Evolutionary conservation across 2,797 vertebrate species (phyloP).

Genomic region (Coranthus polyacanthus): DNA sequence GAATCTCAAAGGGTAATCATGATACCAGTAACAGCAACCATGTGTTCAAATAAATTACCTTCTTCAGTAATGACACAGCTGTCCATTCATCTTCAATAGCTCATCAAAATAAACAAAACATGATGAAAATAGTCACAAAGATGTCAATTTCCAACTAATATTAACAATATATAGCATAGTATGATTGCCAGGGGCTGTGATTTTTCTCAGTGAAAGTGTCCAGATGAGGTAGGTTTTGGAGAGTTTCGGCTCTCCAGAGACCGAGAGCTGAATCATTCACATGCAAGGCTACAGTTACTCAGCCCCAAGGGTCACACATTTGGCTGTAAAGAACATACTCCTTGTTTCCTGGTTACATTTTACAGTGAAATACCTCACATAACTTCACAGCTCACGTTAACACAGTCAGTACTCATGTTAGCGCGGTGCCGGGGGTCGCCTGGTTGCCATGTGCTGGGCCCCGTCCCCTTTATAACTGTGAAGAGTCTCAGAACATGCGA

Average conservation of each 20-base stretch:
- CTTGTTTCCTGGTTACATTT: conserved; percentile 57
- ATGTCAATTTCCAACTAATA: conserved; percentile 24
- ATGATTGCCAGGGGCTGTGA: conserved; percentile 13
- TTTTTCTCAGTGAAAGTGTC: conserved; percentile 26
- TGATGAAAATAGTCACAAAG: conserved; percentile 23
- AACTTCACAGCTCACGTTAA: conserved; percentile 57
- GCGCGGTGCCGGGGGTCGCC: conserved; percentile 34
- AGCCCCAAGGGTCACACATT: conserved; percentile 29
- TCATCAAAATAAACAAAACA: conserved; percentile 62
- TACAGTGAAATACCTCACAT: conserved; percentile 69
- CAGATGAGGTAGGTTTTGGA: conserved; percentile 47
- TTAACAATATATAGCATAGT: conserved; percentile 34
- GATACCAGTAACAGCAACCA: conserved; percentile 66
- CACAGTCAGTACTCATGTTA: conserved; percentile 37
- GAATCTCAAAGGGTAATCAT: conserved; percentile 53
- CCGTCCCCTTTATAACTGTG: conserved; percentile 48
- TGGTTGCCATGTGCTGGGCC: conserved; percentile 53
- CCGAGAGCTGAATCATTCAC: conserved; percentile 13
- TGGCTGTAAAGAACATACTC: conserved; percentile 54
- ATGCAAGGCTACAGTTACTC: conserved; percentile 48
- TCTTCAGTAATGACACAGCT: conserved; percentile 37
- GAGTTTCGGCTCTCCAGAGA: conserved; percentile 39
- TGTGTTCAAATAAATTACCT: conserved; percentile 69
- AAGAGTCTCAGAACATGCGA: conserved; percentile 37
- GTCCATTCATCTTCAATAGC: conserved; percentile 32